phyloP scores from a whole-genome alignment of 2,113 vertebrate species.

The Apeltes quadracus region DNA sequence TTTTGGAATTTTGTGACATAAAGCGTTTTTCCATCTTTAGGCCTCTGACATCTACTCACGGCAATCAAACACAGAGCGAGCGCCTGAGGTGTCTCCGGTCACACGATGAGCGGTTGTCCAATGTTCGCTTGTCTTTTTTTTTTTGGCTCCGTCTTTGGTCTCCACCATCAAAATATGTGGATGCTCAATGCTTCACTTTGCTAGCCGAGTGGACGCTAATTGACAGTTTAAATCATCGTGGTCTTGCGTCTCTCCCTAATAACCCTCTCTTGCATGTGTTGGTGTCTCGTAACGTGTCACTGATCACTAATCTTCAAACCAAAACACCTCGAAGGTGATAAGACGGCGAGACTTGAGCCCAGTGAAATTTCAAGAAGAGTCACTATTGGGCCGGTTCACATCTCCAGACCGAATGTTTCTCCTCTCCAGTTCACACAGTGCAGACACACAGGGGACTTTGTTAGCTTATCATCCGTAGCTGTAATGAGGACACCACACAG shows the following conservation, averaged over 20 bases:
- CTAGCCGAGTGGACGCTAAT: too few relatives aligned
- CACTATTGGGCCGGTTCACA: background rate
- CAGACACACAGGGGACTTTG: conserved; percentile 23
- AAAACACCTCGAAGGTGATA: background rate
- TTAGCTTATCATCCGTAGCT: conserved; percentile 65
- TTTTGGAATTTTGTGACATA: background rate
- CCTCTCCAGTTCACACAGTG: background rate
- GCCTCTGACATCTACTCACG: background rate
- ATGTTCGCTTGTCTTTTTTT: too few relatives aligned
- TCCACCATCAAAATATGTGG: too few relatives aligned
- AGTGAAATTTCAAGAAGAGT: background rate
- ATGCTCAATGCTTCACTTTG: too few relatives aligned
- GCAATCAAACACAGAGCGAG: too few relatives aligned
- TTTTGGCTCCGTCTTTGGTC: too few relatives aligned
- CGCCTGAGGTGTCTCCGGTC: too few relatives aligned
- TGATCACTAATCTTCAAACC: background rate
- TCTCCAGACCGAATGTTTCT: background rate
- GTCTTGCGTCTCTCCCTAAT: background rate
- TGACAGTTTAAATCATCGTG: background rate
- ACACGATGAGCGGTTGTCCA: too few relatives aligned
- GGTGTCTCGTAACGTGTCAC: background rate
- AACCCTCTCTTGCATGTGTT: background rate
- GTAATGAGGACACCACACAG: conserved; percentile 72
- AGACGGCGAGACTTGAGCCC: background rate
- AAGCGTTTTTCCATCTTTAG: background rate